These are phyloP conservation scores for Eulithis testata DNA, from an alignment of 2,888 invertebrate species.

Conservation along the genomic window DNA sequence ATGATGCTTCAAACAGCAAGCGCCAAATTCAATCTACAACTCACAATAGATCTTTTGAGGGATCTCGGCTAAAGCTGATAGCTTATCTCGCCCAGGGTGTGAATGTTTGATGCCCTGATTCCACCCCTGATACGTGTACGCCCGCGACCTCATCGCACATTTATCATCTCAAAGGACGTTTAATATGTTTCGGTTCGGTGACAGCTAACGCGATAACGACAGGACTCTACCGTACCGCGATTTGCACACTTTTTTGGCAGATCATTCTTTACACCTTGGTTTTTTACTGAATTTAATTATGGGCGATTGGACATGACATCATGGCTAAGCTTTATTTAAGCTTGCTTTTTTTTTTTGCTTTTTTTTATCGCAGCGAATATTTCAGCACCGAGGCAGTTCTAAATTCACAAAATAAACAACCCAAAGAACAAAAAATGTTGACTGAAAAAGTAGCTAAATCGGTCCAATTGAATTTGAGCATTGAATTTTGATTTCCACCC, in stretches of 20 bases:
- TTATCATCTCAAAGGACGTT: conserved; percentile 78
- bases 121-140: conserved; percentile 49
- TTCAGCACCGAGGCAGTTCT: not conserved
- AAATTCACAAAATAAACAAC: too few relatives aligned
- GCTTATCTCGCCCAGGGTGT: conserved; percentile 12
- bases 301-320: conserved; percentile 24
- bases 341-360: too few relatives aligned
- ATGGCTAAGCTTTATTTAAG: conserved; percentile 1
- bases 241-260: conserved; percentile 50
- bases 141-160: conserved; percentile 68
- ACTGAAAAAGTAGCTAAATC: too few relatives aligned
- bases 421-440: too few relatives aligned
- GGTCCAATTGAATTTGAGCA: too few relatives aligned
- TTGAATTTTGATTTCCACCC: too few relatives aligned
- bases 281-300: conserved; percentile 32
- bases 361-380: not conserved
- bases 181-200: conserved; percentile 78
- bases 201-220: conserved; percentile 68
- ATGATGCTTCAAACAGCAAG: too few relatives aligned
- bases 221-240: conserved; percentile 46
- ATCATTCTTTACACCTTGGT: conserved; percentile 23
- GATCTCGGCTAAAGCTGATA: not conserved
- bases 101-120: conserved; percentile 13
- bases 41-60: not conserved
- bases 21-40: too few relatives aligned